Conservation (phyloP, 1,140 invertebrate species). For the Heliconius nattereri region DNA sequence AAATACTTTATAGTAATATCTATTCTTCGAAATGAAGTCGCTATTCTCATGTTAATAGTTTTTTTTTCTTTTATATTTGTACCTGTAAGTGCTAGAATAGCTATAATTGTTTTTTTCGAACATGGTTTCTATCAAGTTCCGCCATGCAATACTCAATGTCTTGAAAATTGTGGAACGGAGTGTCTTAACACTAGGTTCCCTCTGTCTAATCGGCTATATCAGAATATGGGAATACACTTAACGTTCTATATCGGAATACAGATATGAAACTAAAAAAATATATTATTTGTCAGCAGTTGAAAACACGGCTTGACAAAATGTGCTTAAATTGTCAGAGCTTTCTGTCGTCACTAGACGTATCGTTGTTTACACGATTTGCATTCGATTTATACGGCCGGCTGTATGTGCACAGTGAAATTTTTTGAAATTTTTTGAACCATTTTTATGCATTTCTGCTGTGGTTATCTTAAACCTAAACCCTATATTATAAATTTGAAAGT, state of each 20-base stretch:
- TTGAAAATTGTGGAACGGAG: too few relatives aligned
- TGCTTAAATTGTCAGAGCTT: conserved; percentile 17
- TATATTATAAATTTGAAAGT: too few relatives aligned
- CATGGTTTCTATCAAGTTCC: too few relatives aligned
- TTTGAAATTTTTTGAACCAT: neutral
- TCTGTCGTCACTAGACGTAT: conserved; percentile 21
- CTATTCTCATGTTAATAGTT: neutral
- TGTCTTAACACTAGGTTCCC: neutral
- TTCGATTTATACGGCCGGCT: conserved; percentile 15
- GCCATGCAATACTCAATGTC: too few relatives aligned
- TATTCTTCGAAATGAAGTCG: neutral
- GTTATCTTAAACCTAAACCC: too few relatives aligned
- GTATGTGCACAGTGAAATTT: conserved; percentile 1
- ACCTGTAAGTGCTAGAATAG: too few relatives aligned
- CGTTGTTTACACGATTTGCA: conserved; percentile 24
- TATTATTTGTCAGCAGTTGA: neutral
- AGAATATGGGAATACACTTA: too few relatives aligned
- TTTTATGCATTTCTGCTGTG: neutral
- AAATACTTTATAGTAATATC: conserved; percentile 4
- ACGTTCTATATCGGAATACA: too few relatives aligned
- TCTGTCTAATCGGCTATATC: too few relatives aligned
- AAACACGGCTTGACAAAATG: neutral
- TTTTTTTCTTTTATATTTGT: neutral
- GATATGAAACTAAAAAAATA: too few relatives aligned
- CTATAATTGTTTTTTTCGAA: too few relatives aligned